Base-by-base conservation (phyloP, 2,888 invertebrate species). In the Drosophila bunnanda region DNA sequence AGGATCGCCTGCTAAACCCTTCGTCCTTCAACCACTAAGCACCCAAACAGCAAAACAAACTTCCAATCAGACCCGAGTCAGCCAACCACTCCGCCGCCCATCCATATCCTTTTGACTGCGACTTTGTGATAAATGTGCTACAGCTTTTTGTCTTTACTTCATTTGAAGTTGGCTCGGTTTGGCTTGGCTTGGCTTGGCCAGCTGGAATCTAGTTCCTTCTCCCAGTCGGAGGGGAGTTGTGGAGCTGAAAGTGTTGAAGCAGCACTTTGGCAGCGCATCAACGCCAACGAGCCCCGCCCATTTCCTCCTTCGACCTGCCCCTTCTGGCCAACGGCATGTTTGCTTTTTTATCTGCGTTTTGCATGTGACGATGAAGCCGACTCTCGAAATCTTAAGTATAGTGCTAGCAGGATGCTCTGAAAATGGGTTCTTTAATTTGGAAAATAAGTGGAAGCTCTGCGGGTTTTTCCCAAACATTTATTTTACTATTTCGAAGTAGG, bases 71-170 rank as follows among this genome's bases (percentile, higher is more conserved):
- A 85, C 83, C 82, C 78, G 72, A 78, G 77, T 74, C 79, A 76
- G 84, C 62, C 75, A 64, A 30, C 41, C 36, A 30, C 43, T 20
- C 50, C 22, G 34, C 46, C 20, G 55, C 67, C 74, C 36, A 30
- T 56, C 43, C 22, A 28, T 50, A n/a, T 55, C 52, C 41, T 66
- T 66, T 55, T 48, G 64, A 53, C 66, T 78, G 76, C 76, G 89
- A 86, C 86, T 86, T 88, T 80, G 86, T 86, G 89, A 86, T 86
- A 86, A 86, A 86, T 86, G 86, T 86, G 79, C 84, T 86, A 75
- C 77, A 83, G 89, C 89, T 86, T 88, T 86, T 88, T 86, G 84
- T 86, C 85, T 86, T 86, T 88, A 83, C 78, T 84, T 82, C 88
- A 84, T 82, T 71, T 86, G 88, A 88, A 84, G 84, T 82, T 76